phyloP scores from a whole-genome alignment of 1,140 invertebrate species.

The Macrotrachela quadricornifera region DNA sequence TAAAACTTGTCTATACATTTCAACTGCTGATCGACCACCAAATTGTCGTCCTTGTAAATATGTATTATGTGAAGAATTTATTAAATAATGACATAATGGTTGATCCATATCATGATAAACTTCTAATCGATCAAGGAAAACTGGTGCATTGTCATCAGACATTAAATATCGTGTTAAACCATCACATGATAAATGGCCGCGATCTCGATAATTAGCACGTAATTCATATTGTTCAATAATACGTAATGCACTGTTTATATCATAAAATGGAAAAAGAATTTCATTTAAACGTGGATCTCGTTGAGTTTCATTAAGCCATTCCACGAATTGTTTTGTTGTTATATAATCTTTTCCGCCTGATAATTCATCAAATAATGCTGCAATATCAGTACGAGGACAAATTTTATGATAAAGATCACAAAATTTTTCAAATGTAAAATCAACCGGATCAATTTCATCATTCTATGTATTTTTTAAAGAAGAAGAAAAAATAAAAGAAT shows the following conservation, averaged over 20 bases:
- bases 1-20: constrained; percentile 86
- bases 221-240: constrained; percentile 84
- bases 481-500: neutral
- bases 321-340: constrained; percentile 62
- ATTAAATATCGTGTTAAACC: constrained; percentile 88
- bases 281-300: constrained; percentile 93
- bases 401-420: constrained; percentile 95
- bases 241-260: constrained; percentile 70
- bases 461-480: constrained; percentile 16
- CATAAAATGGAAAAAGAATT: constrained; percentile 90
- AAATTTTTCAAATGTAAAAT: constrained; percentile 97
- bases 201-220: constrained; percentile 50
- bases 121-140: constrained; percentile 83
- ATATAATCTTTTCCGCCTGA: constrained; percentile 42
- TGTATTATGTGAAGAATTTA: constrained; percentile 97
- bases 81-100: constrained; percentile 87
- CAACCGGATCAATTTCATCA: constrained; percentile 74
- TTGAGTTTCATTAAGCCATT: constrained; percentile 91
- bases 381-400: constrained; percentile 93
- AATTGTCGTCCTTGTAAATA: constrained; percentile 54
- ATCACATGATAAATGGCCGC: constrained; percentile 62
- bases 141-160: constrained; percentile 97
- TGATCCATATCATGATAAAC: constrained; percentile 97
- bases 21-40: constrained; percentile 77
- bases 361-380: constrained; percentile 89